A percentile compares a stretch with the other conserved stretches of the same genome.
Conservation (phyloP, 2,888 invertebrate species). For the Tanaodytes sp. region DNA sequence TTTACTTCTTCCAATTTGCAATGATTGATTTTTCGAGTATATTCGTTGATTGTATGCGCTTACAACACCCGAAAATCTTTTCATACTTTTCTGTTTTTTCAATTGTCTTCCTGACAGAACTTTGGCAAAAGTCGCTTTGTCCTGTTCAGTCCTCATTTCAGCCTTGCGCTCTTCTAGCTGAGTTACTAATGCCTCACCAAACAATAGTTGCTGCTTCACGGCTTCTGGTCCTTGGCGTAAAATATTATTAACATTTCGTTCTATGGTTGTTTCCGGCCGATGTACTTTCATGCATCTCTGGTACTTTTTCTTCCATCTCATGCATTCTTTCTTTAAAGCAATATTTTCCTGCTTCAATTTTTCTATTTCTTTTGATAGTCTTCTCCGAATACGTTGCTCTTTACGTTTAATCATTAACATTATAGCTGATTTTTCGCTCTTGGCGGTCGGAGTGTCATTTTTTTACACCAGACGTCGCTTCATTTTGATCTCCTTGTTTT, state of each 20-base stretch:
- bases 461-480: too few relatives aligned
- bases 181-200: slow-evolving; percentile 15
- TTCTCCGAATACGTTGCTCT: slow-evolving; percentile 24
- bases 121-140: slow-evolving; percentile 30
- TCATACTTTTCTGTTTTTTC: slow-evolving; percentile 30
- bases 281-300: too few relatives aligned
- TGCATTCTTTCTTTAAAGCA: slow-evolving; percentile 15
- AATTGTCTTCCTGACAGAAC: slow-evolving; percentile 24
- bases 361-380: slow-evolving; percentile 8
- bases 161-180: slow-evolving; percentile 25
- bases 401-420: slow-evolving; percentile 17
- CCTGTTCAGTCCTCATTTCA: slow-evolving; percentile 24
- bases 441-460: too few relatives aligned
- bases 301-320: too few relatives aligned
- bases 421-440: too few relatives aligned
- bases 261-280: too few relatives aligned
- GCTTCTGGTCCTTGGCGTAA: slow-evolving; percentile 13
- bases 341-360: slow-evolving; percentile 3
- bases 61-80: slow-evolving; percentile 7
- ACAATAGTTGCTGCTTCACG: slow-evolving; percentile 20
- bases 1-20: slow-evolving; percentile 17
- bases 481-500: too few relatives aligned
- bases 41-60: slow-evolving; percentile 25
- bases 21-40: background rate
- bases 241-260: slow-evolving; percentile 23